Conservation (phyloP, 37 sponge, comb jelly and placozoan species). For the Crambe crambe region DNA sequence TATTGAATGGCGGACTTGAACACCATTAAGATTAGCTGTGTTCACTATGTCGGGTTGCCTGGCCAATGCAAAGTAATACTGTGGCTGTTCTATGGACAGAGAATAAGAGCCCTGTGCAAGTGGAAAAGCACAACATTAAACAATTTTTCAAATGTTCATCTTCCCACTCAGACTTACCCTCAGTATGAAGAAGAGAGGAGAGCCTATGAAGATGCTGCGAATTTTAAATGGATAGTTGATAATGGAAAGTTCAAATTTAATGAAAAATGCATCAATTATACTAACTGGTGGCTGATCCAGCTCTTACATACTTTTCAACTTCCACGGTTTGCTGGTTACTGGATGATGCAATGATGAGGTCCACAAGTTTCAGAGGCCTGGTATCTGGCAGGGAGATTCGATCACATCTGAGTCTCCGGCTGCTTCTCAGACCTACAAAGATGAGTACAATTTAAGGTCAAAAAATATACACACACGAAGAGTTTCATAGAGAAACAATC, state of each 20-base stretch:
- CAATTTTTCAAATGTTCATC: not conserved
- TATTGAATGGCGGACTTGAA: not conserved
- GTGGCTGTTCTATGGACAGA: slow-evolving; percentile 1
- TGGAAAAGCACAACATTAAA: not conserved
- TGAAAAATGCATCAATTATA: no score
- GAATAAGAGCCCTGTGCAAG: not conserved
- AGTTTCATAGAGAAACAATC: not conserved
- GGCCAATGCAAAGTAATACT: slow-evolving; percentile 25
- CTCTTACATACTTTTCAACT: not conserved
- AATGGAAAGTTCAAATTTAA: no score
- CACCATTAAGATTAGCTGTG: slow-evolving; percentile 4
- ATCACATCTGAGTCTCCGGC: slow-evolving; percentile 6
- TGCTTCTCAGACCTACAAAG: no score
- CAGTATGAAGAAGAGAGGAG: not conserved
- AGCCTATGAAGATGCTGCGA: slow-evolving; percentile 1
- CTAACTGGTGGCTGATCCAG: no score
- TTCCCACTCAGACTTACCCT: not conserved
- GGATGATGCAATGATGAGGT: slow-evolving; percentile 15
- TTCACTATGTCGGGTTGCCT: slow-evolving; percentile 38
- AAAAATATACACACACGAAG: no score
- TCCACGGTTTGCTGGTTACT: no score
- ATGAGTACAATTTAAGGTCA: no score
- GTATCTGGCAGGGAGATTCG: not conserved
- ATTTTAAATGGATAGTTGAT: not conserved
- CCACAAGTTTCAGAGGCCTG: slow-evolving; percentile 25